phyloP scores from a whole-genome alignment of 2,113 vertebrate species.

The Hucho hucho region DNA sequence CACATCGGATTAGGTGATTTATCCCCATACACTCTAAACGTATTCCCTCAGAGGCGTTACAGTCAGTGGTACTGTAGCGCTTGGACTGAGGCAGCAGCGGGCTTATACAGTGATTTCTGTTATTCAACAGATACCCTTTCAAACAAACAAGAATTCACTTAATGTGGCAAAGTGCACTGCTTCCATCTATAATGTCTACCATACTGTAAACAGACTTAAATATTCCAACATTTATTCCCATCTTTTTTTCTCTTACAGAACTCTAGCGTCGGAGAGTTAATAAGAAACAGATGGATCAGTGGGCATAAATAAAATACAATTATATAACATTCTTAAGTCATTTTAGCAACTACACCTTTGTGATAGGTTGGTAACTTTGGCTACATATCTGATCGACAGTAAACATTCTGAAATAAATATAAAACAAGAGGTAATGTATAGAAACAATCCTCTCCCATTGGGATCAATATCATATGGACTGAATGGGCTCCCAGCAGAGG shows the following conservation, averaged over 20 bases:
- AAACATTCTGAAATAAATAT: no score
- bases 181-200: constrained; percentile 24
- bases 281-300: constrained; percentile 20
- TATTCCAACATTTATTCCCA: constrained; percentile 3
- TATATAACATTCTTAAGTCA: background rate
- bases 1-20: background rate
- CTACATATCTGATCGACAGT: no score
- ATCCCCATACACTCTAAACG: no score
- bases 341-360: background rate
- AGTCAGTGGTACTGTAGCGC: background rate
- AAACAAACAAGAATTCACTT: constrained; percentile 15
- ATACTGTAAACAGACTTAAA: constrained; percentile 13
- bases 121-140: constrained; percentile 1
- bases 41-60: background rate
- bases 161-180: constrained; percentile 2
- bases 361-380: background rate
- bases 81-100: background rate
- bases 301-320: background rate
- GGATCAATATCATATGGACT: no score
- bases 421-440: no score
- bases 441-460: no score
- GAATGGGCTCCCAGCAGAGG: no score
- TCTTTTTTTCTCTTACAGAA: constrained; percentile 1
- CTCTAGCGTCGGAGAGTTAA: constrained; percentile 1
- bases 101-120: background rate